These are phyloP conservation scores for Tachina grossa DNA, from an alignment of 2,888 invertebrate genomes.

Conservation along the genomic window DNA sequence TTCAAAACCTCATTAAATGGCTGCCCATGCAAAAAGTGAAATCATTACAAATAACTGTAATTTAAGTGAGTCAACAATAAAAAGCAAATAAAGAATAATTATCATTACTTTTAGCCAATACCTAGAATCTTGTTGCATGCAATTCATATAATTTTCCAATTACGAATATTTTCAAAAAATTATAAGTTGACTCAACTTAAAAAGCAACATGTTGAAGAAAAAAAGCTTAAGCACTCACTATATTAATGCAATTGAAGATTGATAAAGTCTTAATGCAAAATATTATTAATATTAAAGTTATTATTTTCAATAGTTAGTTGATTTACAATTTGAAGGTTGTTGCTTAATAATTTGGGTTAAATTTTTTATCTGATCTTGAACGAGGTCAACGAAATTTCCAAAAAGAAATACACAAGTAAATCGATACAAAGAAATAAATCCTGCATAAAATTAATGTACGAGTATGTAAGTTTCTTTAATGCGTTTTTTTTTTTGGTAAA, in stretches of 20 bases:
- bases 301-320: conserved; percentile 14
- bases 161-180: conserved; percentile 1
- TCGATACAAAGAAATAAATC: conserved; percentile 36
- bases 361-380: conserved; percentile 65
- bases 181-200: not conserved
- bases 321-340: not conserved
- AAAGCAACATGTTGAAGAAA: conserved; percentile 11
- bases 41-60: conserved; percentile 51
- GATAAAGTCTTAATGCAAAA: not conserved
- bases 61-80: conserved; percentile 19
- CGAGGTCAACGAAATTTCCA: conserved; percentile 53
- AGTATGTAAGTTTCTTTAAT: no score
- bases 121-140: conserved; percentile 52
- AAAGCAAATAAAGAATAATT: conserved; percentile 13
- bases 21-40: conserved; percentile 6
- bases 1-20: conserved; percentile 14
- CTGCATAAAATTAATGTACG: not conserved
- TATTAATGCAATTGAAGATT: not conserved
- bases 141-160: conserved; percentile 36
- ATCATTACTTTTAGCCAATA: not conserved
- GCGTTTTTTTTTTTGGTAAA: no score
- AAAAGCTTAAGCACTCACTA: not conserved
- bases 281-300: not conserved
- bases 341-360: conserved; percentile 32
- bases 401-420: conserved; percentile 36